Base-by-base conservation (phyloP, 2,888 invertebrate genomes). In the Protodeltote pygarga region DNA sequence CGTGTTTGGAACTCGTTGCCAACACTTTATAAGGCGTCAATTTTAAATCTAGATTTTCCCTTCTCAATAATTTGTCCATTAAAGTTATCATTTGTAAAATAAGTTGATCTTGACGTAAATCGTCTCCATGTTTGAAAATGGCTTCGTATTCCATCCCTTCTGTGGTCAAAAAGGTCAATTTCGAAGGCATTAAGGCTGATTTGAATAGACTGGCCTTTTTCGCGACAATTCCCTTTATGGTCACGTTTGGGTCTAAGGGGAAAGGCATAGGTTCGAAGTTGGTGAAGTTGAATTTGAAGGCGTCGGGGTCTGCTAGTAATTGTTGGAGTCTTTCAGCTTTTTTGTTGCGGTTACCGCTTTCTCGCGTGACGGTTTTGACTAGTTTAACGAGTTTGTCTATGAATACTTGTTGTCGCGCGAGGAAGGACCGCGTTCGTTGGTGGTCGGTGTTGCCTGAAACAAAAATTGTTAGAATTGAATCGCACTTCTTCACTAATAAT, bases 81-180 rank as follows among this genome's bases (percentile, higher is more conserved):
- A 99, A 89, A 0, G 98, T 97, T 24, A 99, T 99, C 93, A 99
- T 99, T 91, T 99, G 99, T 31, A 99, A 89, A 52, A 99, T 97
- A 1, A 99, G 93, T 84, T 99, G 99, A 89, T 99, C 99, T 88
- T 99, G 99, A 2, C 99, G 93, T 37, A 99, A 87, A 82, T 99
- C 99, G 85, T 99, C 99, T 1, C 99, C 99, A 72, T 98, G 96
- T 83, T 99, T 99, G 84, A 99, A 99, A 53, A 99, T 99, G 0
- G 98, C 97, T 9, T 97, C 96, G 84, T 99, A 99, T 75, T 97
- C 96, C 20, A 94, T 93, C 23, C 95, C 95, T 47, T 95, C 95
- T 0, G 95, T 94, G 0, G 97, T 97, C 8, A 96, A 89, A 82
- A 99, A 99, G 0, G 98, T 96, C 31, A 99, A 90, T 78, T 94